Evolutionary conservation across 2,888 invertebrate species (phyloP).

Genomic region (Rhamphomyia laevipes): DNA sequence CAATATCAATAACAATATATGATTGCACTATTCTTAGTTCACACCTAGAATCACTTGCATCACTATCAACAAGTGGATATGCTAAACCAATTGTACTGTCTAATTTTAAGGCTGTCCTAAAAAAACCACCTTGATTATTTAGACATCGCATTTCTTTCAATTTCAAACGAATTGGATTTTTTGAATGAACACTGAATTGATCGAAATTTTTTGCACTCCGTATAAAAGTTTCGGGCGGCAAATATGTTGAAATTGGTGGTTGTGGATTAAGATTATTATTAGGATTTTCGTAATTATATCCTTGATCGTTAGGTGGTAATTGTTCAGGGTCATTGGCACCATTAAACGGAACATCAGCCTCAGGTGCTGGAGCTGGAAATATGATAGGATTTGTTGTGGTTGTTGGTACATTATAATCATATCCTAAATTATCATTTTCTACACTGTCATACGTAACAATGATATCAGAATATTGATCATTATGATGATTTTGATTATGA

Average conservation of each 20-base stretch:
- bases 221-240: conserved; percentile 4
- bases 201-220: conserved; percentile 10
- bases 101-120: conserved; percentile 35
- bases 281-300: conserved; percentile 13
- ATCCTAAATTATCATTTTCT: conserved; percentile 17
- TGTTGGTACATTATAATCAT: conserved; percentile 24
- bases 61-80: conserved; percentile 34
- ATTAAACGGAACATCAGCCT: neutral
- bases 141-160: conserved; percentile 34
- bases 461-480: neutral
- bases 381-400: neutral
- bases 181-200: neutral
- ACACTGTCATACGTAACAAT: neutral
- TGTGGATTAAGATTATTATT: conserved; percentile 14
- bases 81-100: conserved; percentile 30
- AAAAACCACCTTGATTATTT: conserved; percentile 25
- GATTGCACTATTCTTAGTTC: conserved; percentile 28
- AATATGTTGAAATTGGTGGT: conserved; percentile 3
- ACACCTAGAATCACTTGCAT: conserved; percentile 26
- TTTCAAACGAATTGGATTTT: conserved; percentile 23
- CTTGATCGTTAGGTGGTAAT: neutral
- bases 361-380: conserved; percentile 7
- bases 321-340: neutral
- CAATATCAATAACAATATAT: conserved; percentile 36
- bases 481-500: neutral